Base-by-base conservation (phyloP, 2,888 invertebrate species). In the Cryptocheilus praepositus region DNA sequence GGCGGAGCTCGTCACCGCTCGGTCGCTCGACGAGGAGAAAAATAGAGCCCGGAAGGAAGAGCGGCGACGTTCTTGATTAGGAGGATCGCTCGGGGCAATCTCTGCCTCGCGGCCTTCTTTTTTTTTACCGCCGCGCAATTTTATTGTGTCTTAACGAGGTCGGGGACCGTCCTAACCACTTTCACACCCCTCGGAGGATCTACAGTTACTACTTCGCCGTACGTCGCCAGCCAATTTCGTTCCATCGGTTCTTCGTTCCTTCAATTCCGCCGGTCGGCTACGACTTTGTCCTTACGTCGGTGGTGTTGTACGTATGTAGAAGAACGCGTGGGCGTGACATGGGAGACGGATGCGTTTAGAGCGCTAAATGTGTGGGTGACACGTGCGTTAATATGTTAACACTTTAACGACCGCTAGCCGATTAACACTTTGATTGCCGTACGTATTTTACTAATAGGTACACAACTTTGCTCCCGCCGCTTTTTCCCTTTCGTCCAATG, bases 111-210 rank as follows among this genome's bases (percentile, higher is more conserved):
- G 70, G 65, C 54, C 65, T 70, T 72, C 67, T 66, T 54, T 60
- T 58, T 51, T 28, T n/a, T 75, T 75, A 73, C 73, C 79, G 71
- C 74, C 63, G 63, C 61, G 76, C 71, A 75, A 76, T 83, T 83
- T 84, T 82, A 84, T 83, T 80, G 82, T 75, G 74, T 69, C 84
- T 80, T 82, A 82, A 83, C 80, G 81, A 84, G 77, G 75, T 77
- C 79, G 77, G 73, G 75, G 76, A 80, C 72, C 71, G 44, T 44
- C 61, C 65, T 49, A 15, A 63, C 58, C 25, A 45, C 45, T 46
- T 52, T 13, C 59, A 43, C 55, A 62, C 59, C 43, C 16, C 45
- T 25, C 15, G 15, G 13, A 15, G 60, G 53, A 61, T 66, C 76
- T 66, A 62, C 63, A 64, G 73, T 46, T 16, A 5, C 52, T 36